A percentile compares a stretch with the other conserved stretches of the same genome.
These are phyloP conservation scores for Lepidonotus clava DNA, from an alignment of 2,888 invertebrate species.

Conservation along the genomic window DNA sequence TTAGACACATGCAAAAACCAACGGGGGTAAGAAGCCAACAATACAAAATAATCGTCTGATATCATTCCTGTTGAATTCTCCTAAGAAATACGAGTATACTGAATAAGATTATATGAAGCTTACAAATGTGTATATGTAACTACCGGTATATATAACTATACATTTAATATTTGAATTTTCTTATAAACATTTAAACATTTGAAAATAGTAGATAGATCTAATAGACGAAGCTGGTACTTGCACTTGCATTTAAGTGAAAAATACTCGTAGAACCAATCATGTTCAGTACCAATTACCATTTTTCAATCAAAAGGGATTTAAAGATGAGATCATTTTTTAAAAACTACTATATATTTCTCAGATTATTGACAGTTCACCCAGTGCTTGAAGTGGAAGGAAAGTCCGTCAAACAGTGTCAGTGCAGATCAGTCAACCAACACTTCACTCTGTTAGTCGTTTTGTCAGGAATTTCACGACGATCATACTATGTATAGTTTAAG, in stretches of 20 bases:
- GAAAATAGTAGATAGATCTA: too few relatives aligned
- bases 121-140: background rate
- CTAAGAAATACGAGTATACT: background rate
- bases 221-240: too few relatives aligned
- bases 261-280: too few relatives aligned
- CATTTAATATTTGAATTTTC: background rate
- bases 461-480: background rate
- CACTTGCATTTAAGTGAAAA: too few relatives aligned
- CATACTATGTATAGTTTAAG: background rate
- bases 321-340: too few relatives aligned
- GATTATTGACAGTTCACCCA: too few relatives aligned
- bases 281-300: too few relatives aligned
- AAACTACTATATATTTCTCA: too few relatives aligned
- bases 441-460: background rate
- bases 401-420: background rate
- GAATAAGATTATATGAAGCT: background rate
- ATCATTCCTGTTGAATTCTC: background rate
- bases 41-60: background rate
- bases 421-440: background rate
- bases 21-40: background rate
- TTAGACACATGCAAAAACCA: background rate
- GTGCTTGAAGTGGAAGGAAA: too few relatives aligned
- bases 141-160: background rate
- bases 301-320: too few relatives aligned
- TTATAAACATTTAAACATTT: background rate